Evolutionary conservation across 2,888 invertebrate genomes (phyloP).

Genomic region (Himalopsyche kuldschensis): DNA sequence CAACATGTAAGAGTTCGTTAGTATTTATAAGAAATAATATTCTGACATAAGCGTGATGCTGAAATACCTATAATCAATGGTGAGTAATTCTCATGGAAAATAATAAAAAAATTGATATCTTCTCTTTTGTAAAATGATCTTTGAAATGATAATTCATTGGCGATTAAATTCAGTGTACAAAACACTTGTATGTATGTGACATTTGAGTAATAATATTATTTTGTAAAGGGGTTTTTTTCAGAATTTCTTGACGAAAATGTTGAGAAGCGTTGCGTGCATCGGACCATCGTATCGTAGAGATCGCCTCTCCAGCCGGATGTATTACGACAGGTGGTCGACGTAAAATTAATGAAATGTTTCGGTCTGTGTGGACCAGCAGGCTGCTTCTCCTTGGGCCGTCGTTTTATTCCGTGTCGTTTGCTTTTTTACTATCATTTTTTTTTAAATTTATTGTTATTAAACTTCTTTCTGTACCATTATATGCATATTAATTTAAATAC

Average conservation of each 20-base stretch:
- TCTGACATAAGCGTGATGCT: too few species aligned
- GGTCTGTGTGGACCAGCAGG: background rate
- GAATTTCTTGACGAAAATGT: background rate
- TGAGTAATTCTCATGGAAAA: too few species aligned
- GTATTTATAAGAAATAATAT: too few species aligned
- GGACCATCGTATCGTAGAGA: background rate
- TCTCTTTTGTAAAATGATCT: too few species aligned
- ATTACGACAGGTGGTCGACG: slow-evolving; percentile 20
- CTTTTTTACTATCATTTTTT: background rate
- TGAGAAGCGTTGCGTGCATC: background rate
- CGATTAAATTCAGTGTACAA: too few species aligned
- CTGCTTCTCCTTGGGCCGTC: background rate
- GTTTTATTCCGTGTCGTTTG: background rate
- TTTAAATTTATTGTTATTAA: background rate
- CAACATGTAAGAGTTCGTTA: too few species aligned
- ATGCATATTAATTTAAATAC: too few species aligned
- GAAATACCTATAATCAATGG: too few species aligned
- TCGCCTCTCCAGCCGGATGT: slow-evolving; percentile 8
- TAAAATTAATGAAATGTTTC: slow-evolving; percentile 31
- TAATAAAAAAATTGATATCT: too few species aligned
- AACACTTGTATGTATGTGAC: too few species aligned
- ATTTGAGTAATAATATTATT: too few species aligned
- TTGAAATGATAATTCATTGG: too few species aligned
- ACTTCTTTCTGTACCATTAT: background rate
- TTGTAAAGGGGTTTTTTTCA: background rate